Percentiles rank a stretch among this genome's conserved stretches.
Evolutionary conservation across 2,888 invertebrate genomes (phyloP).

Genomic region (Ochropacha duplaris): DNA sequence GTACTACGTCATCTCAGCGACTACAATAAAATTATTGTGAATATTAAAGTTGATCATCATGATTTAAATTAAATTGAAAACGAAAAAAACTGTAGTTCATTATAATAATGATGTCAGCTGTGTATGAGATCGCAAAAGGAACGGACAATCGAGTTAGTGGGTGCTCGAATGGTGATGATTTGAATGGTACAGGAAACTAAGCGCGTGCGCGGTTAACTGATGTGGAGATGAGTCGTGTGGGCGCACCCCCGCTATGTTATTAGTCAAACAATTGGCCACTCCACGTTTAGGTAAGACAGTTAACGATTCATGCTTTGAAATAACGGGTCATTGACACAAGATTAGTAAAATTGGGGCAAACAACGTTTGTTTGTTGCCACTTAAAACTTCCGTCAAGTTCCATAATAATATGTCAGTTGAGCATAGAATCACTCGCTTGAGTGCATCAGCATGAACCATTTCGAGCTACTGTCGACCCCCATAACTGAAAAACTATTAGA

Average conservation of each 20-base stretch:
- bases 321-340: conserved; percentile 24
- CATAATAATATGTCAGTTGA: background rate
- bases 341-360: conserved; percentile 8
- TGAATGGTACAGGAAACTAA: conserved; percentile 72
- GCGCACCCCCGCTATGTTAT: conserved; percentile 71
- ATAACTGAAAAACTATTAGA: too few species aligned
- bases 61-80: background rate
- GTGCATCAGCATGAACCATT: too few species aligned
- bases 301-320: conserved; percentile 20
- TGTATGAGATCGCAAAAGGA: conserved; percentile 47
- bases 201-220: conserved; percentile 75
- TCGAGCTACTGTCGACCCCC: too few species aligned
- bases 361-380: background rate
- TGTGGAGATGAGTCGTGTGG: conserved; percentile 75
- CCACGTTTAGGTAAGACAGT: conserved; percentile 32
- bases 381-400: conserved; percentile 5
- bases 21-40: conserved; percentile 6
- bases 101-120: conserved; percentile 46
- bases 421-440: too few species aligned
- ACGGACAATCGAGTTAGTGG: conserved; percentile 53
- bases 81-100: background rate
- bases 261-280: conserved; percentile 63
- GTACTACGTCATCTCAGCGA: background rate
- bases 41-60: too few species aligned
- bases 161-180: conserved; percentile 58